Base-by-base conservation (phyloP, 2,797 vertebrate genomes). In the Syngnathus rostellatus region DNA sequence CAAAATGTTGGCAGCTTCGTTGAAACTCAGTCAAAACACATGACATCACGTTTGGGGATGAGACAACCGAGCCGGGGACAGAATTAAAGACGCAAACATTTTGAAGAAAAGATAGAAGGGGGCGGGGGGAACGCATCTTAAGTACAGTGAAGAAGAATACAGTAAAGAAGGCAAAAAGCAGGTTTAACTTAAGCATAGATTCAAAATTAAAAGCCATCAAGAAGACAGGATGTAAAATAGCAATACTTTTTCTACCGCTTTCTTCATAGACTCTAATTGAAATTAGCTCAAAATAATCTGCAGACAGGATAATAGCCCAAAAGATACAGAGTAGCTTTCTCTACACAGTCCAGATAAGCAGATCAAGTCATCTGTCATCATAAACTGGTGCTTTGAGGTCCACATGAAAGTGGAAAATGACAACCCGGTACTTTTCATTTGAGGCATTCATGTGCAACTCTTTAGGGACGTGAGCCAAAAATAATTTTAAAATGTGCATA, bases 361-460 rank as follows among this genome's bases (percentile, higher is more conserved):
- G 46, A 64, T 46, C 43, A 62, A 31, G 62, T 50, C 57, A 39
- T 66, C 40, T 74, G 59, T 70, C 55, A 16, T 69, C 54, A 59
- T 48, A 1, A 8, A 50, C 55, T 21, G 17, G 40, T 37, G 74
- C 51, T 66, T 62, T 71, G 10, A 76, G 50, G 61, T 68, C 17
- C 19, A 65, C 67, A 68, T 68, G 62, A 69, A 67, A 69, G 66
- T 48, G 2, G 61, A 38, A 54, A 62, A 19, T 11, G 6, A 8
- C 0, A 1, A 31, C 4, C 0, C 41, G 9, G 40, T 61, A 25
- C n/a, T 31, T 45, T 62, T 31, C 40, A 45, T 45, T 45, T 45
- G 21, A 14, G 10, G 19, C 37, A 17, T 8, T 59, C 12, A 58
- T 59, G 25, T n/a, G 23, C 31, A 59, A 59, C 37, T 25, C 51